These are phyloP conservation scores for Eupithecia abbreviata DNA, from an alignment of 2,888 invertebrate genomes.

Conservation along the genomic window DNA sequence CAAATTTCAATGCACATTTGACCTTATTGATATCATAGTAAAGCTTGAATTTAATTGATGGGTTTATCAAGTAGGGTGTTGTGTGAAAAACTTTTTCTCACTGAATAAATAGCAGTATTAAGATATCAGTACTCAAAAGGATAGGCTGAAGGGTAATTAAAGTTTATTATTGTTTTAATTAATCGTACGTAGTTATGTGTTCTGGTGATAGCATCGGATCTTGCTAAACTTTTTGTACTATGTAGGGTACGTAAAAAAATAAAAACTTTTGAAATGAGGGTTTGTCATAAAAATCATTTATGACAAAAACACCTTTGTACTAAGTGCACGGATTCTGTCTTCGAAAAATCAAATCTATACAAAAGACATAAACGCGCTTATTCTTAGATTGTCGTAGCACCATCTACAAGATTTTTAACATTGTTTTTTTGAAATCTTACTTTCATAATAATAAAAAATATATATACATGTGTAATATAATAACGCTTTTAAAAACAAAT, in stretches of 20 bases:
- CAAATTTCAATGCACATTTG: background rate
- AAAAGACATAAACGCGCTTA: no score
- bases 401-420: no score
- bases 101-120: slow-evolving; percentile 35
- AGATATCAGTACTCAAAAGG: slow-evolving; percentile 40
- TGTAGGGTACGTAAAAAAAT: slow-evolving; percentile 56
- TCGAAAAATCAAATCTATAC: no score
- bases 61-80: background rate
- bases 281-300: no score
- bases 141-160: slow-evolving; percentile 61
- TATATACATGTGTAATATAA: no score
- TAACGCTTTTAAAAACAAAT: no score
- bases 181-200: slow-evolving; percentile 69
- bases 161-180: slow-evolving; percentile 72
- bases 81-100: slow-evolving; percentile 29
- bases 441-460: no score
- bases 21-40: slow-evolving; percentile 10
- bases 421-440: no score
- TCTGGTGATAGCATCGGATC: slow-evolving; percentile 65
- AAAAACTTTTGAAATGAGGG: background rate
- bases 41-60: slow-evolving; percentile 13
- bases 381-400: background rate
- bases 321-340: no score
- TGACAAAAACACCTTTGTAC: no score
- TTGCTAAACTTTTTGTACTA: slow-evolving; percentile 65